Base-by-base conservation (phyloP, 2,888 invertebrate species). In the Hedychridium roseum region DNA sequence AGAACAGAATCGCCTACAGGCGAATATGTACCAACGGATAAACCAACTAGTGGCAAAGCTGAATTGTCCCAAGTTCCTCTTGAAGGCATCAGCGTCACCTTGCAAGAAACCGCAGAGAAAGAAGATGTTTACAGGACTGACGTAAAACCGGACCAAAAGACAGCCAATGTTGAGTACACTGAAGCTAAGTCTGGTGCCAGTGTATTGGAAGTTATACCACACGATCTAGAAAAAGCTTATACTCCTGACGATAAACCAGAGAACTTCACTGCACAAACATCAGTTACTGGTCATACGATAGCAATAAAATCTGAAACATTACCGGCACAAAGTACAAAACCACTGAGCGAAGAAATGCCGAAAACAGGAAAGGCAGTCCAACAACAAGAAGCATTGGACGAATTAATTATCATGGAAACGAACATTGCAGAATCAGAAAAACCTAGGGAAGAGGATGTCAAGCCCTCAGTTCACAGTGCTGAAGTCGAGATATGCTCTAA, bases 241-340 rank as follows among this genome's bases (percentile, higher is more conserved):
- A 59, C 52, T 2, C 58, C 58, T 2, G 62, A 68, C 44, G 62
- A 53, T 4, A 70, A 64, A 41, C 74, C 75, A 1, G 57, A 70
- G 27, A 64, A 68, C 51, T 68, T 68, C 38, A 74, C 46, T 5
- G 79, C 79, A 7, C 44, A 70, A 18, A 65, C 79, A n/a, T 73
- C 74, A 7, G 59, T 84, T 21, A 76, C 79, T 28, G 76, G 80
- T 3, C 81, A 81, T 58, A 78, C 79, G 45, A 81, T 81, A 12
- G 80, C 82, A 2, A 70, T 80, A 11, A 80, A 81, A 60, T 79
- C 78, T 17, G 81, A 84, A 78, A 79, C 80, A 2, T 72, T n/a
- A n/a, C n/a, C n/a, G n/a, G n/a, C n/a, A n/a, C n/a, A n/a, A n/a
- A n/a, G n/a, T n/a, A n/a, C n/a, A n/a, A n/a, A n/a, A n/a, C n/a